phyloP scores from a whole-genome alignment of 2,113 vertebrate species.

The Clarias magur region DNA sequence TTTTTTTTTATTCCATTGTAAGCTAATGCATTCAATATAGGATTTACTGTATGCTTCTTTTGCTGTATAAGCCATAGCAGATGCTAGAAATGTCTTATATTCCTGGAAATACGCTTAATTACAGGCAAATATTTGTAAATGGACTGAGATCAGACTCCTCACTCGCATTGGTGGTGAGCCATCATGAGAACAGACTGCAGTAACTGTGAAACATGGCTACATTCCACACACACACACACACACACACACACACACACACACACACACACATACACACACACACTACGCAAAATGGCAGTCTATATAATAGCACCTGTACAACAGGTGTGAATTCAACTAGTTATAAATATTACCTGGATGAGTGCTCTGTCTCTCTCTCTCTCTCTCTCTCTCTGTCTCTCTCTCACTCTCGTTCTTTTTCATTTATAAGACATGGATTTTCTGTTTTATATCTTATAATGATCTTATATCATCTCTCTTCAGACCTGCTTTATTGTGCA shows the following conservation, averaged over 20 bases:
- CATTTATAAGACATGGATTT: neutral
- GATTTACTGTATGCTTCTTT: neutral
- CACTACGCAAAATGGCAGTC: conserved; percentile 13
- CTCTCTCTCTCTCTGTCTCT: neutral
- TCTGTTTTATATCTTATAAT: neutral
- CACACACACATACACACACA: conserved; percentile 2
- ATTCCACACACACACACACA: conserved; percentile 14
- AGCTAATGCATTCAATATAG: neutral
- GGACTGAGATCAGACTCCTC: conserved; percentile 20
- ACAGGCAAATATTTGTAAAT: conserved; percentile 29
- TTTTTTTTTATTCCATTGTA: neutral
- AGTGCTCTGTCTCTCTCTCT: neutral
- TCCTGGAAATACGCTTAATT: conserved; percentile 21
- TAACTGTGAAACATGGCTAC: conserved; percentile 30
- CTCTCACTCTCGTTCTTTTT: neutral
- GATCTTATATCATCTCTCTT: neutral
- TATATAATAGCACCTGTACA: conserved; percentile 11
- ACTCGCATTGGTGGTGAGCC: conserved; percentile 28
- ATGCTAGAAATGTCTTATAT: conserved; percentile 8
- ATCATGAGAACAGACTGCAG: conserved; percentile 27
- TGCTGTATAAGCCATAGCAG: neutral
- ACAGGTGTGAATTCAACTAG: conserved; percentile 22
- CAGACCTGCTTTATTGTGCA: neutral
- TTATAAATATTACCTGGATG: neutral
- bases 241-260: neutral